Evolutionary conservation across 2,113 vertebrate species (phyloP), one percentile per base, ranked within the genome.

Genomic region (Bubo bubo): DNA sequence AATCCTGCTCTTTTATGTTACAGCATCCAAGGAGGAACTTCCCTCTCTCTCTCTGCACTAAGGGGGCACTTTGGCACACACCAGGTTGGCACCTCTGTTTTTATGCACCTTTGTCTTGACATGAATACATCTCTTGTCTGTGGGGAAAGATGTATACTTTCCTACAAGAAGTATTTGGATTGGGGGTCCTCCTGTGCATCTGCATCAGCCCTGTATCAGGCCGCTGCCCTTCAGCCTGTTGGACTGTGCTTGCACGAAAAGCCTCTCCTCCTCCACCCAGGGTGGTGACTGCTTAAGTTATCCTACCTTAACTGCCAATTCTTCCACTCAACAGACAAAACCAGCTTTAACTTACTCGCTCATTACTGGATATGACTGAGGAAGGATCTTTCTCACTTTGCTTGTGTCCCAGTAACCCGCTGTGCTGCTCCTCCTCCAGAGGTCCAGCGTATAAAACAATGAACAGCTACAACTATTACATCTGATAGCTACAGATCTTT

Each of bases 101-200:
- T 88, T 24, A 16, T 0, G 4, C 18, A 12, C 28, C 21, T 55
- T 58, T 8, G 8, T 4, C 27, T 68, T 63, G 72, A 64, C 28
- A 5, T 2, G 34, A 49, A 30, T 17, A 4, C 3, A 2, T 2
- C 27, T 43, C 35, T 55, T 68, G 5, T 21, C 43, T 11, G 0
- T 8, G 23, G 32, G 43, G 20, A 37, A 26, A 56, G 8, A 8
- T 0, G 1, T 1, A 4, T 2, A 2, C 79, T 73, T 30, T 80
- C 56, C 37, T 37, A 18, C 18, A 37, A 58, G 62, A 5, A 6
- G 0, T 3, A 4, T 20, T 9, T 55, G 58, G 22, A 41, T 6
- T 1, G 8, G 62, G 26, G 47, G 26, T 47, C 22, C 19, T 16
- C 34, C 56, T 6, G 8, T 13, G 24, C 5, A 0, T 7, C 63